Percentiles rank a stretch among this genome's conserved stretches.
Conservation (phyloP, 1,140 invertebrate species). For the Caenorhabditis tropicalis region DNA sequence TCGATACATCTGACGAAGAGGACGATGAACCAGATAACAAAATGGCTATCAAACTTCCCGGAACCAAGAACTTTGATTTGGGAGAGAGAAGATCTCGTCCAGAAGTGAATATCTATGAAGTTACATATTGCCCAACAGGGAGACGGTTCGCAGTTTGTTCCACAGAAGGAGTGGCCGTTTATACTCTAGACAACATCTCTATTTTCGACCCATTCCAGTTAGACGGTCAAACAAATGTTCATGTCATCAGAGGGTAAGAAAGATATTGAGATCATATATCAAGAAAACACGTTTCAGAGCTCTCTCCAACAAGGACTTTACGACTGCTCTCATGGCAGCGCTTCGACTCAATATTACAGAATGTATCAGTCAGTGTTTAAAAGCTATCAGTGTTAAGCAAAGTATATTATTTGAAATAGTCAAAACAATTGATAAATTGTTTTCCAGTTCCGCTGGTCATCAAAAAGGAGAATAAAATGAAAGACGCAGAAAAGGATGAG, state of each 20-base stretch:
- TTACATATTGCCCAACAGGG: conserved; percentile 92
- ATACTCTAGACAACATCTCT: conserved; percentile 80
- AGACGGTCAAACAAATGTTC: conserved; percentile 82
- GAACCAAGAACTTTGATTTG: conserved; percentile 86
- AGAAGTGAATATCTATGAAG: conserved; percentile 83
- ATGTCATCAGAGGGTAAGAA: conserved; percentile 59
- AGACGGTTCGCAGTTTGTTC: conserved; percentile 87
- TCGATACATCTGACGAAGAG: conserved; percentile 82
- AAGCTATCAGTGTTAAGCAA: conserved; percentile 80
- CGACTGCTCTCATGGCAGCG: conserved; percentile 81
- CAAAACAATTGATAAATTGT: not conserved
- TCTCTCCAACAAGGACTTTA: conserved; percentile 47
- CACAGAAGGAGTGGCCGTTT: conserved; percentile 91
- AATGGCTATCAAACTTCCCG: conserved; percentile 82
- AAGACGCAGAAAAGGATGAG: conserved; percentile 59
- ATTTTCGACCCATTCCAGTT: conserved; percentile 87
- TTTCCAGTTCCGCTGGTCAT: conserved; percentile 52
- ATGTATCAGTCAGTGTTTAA: conserved; percentile 84
- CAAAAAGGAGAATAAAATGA: too few species aligned
- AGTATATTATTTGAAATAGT: conserved; percentile 74
- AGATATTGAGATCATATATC: not conserved
- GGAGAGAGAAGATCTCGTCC: conserved; percentile 84
- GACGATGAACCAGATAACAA: conserved; percentile 74
- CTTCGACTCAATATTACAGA: conserved; percentile 84
- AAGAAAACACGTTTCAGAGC: too few species aligned